Evolutionary conservation across 1,140 invertebrate genomes (phyloP).

Genomic region (Orchesella cincta): DNA sequence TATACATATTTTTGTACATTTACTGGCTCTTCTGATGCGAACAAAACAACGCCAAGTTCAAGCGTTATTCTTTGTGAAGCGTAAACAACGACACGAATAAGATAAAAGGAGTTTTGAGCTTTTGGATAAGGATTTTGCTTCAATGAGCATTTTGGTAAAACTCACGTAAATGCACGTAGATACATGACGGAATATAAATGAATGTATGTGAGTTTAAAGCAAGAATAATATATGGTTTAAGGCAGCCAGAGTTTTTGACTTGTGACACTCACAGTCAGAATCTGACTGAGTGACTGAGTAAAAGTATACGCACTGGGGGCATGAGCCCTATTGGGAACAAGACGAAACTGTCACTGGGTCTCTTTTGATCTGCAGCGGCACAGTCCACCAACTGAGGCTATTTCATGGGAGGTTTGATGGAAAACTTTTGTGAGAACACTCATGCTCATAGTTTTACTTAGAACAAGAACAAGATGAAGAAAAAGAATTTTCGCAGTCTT

Average conservation of each 20-base stretch:
- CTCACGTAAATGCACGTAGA: neutral
- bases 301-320: neutral
- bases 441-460: neutral
- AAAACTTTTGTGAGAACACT: constrained; percentile 9
- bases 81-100: constrained; percentile 4
- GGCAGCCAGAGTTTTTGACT: constrained; percentile 13
- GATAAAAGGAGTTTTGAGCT: neutral
- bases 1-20: neutral
- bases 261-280: constrained; percentile 9
- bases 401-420: constrained; percentile 23
- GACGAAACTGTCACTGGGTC: constrained; percentile 1
- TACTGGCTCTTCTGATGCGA: neutral
- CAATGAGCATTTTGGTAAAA: constrained; percentile 6
- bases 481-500: neutral
- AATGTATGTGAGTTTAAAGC: neutral
- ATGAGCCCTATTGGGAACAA: neutral
- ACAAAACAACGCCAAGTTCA: neutral
- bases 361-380: constrained; percentile 1
- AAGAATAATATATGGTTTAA: neutral
- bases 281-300: neutral
- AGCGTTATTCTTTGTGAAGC: neutral
- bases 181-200: neutral
- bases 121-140: constrained; percentile 16
- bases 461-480: neutral
- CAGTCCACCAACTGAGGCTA: constrained; percentile 24